A percentile compares a stretch with the other conserved stretches of the same genome.
phyloP scores from a whole-genome alignment of 2,888 invertebrate species.

The Drosophila paucipuncta region DNA sequence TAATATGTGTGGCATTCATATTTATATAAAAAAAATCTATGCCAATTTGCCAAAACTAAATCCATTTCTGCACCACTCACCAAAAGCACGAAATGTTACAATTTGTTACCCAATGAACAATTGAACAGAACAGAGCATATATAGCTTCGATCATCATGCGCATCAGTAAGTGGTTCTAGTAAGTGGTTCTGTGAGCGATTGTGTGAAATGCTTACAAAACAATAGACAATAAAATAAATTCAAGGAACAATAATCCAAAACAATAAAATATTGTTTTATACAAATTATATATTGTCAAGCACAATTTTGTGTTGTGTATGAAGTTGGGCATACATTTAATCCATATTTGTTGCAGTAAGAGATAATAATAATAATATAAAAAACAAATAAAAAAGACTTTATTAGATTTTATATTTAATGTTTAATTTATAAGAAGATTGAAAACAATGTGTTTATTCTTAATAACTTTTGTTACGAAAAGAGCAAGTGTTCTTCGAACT shows the following conservation, averaged over 20 bases:
- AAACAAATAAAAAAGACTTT: background rate
- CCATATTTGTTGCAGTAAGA: background rate
- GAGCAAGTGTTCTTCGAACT: background rate
- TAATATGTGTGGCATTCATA: constrained; percentile 49
- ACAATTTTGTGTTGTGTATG: constrained; percentile 59
- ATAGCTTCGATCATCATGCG: constrained; percentile 23
- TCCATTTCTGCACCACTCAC: constrained; percentile 43
- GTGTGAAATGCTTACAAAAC: constrained; percentile 12
- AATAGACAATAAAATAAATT: constrained; percentile 20
- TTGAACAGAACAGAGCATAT: constrained; percentile 26
- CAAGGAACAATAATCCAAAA: constrained; percentile 14
- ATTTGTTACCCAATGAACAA: constrained; percentile 47
- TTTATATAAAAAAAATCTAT: constrained; percentile 60
- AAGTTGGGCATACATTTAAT: background rate
- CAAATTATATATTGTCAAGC: constrained; percentile 85
- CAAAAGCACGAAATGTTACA: constrained; percentile 60
- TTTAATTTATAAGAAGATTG: background rate
- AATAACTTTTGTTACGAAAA: background rate
- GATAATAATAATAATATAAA: background rate
- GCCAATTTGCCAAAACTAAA: constrained; percentile 47
- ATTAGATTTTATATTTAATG: too few species aligned
- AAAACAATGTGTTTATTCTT: background rate
- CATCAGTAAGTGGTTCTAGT: constrained; percentile 12
- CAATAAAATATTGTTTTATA: constrained; percentile 45
- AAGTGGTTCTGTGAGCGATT: constrained; percentile 29